Evolutionary conservation across 2,797 vertebrate species (phyloP).

Genomic region (Lepidocolaptes lacrymiger): DNA sequence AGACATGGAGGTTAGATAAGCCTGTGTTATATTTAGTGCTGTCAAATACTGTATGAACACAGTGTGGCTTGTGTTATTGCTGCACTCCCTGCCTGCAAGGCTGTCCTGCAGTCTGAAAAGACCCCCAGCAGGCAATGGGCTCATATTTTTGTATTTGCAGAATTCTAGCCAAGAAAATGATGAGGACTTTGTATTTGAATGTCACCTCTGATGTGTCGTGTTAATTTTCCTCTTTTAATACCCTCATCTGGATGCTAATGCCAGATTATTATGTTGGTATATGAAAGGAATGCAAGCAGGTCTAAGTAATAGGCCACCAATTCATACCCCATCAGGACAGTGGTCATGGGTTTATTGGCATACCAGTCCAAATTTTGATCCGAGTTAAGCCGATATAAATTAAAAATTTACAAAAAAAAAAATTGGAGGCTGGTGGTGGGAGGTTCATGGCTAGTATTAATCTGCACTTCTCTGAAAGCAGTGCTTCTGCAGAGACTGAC

Average conservation of each 20-base stretch:
- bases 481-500: not conserved
- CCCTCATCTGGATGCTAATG: conserved; percentile 7
- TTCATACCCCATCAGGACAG: not conserved
- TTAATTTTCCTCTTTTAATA: conserved; percentile 39
- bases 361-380: not conserved
- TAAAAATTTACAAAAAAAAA: not conserved
- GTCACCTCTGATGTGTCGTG: not conserved
- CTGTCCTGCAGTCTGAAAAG: not conserved
- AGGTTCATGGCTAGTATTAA: not conserved
- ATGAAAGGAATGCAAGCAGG: not conserved
- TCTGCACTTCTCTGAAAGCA: not conserved
- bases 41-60: conserved; percentile 33
- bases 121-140: not conserved
- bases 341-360: not conserved
- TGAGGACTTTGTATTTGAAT: not conserved
- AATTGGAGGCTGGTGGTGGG: no score
- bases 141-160: not conserved
- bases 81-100: not conserved
- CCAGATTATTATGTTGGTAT: not conserved
- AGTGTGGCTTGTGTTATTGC: not conserved
- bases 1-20: not conserved
- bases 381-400: not conserved
- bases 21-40: conserved; percentile 2
- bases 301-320: not conserved
- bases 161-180: not conserved